Conservation (phyloP, 92 coral and sea anemone species). For the Nematostella vectensis region DNA sequence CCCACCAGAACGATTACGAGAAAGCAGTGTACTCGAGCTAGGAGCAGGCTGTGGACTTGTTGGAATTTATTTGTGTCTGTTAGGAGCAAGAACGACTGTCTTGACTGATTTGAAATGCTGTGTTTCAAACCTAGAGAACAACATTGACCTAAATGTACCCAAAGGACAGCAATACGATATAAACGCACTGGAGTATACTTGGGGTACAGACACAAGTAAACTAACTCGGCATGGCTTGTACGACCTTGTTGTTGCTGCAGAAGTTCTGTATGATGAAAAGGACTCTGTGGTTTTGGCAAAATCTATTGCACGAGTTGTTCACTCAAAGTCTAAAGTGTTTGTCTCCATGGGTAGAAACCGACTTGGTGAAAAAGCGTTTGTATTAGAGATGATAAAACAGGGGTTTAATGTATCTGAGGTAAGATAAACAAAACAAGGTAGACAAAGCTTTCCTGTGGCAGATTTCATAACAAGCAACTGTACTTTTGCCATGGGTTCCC, state of each 20-base stretch:
- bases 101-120: slow-evolving; percentile 73
- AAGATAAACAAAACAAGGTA: too few species aligned
- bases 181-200: slow-evolving; percentile 50
- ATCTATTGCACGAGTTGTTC: slow-evolving; percentile 45
- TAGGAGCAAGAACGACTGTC: slow-evolving; percentile 65
- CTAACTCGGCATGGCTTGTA: slow-evolving; percentile 50
- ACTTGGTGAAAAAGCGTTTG: slow-evolving; percentile 72
- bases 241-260: slow-evolving; percentile 81
- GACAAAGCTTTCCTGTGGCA: not conserved
- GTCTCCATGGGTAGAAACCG: slow-evolving; percentile 93
- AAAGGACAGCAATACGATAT: slow-evolving; percentile 16
- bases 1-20: slow-evolving; percentile 31
- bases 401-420: slow-evolving; percentile 70
- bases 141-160: slow-evolving; percentile 45
- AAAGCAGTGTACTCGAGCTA: slow-evolving; percentile 52
- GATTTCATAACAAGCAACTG: too few species aligned
- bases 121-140: slow-evolving; percentile 56
- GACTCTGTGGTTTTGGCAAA: slow-evolving; percentile 71
- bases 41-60: slow-evolving; percentile 96
- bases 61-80: slow-evolving; percentile 57
- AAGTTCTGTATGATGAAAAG: slow-evolving; percentile 71
- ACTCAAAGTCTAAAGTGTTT: slow-evolving; percentile 40
- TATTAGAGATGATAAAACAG: slow-evolving; percentile 34
- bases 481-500: too few species aligned
- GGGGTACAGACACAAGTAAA: slow-evolving; percentile 51